A percentile compares a stretch with the other conserved stretches of the same genome.
phyloP scores from a whole-genome alignment of 2,797 vertebrate genomes.

The Myotis findleyi region DNA sequence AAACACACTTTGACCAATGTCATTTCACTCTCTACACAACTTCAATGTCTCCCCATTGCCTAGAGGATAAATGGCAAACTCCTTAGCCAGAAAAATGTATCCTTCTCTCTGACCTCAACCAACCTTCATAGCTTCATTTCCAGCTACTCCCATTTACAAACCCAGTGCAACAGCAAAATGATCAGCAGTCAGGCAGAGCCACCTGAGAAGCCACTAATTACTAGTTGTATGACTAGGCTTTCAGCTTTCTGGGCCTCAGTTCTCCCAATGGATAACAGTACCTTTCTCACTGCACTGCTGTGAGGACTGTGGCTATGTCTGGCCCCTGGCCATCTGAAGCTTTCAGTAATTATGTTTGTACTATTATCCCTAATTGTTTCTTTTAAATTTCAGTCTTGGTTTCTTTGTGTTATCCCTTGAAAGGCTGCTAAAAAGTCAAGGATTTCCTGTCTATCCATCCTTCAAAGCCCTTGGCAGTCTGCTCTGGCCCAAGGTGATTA shows the following conservation, averaged over 20 bases:
- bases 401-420: conserved; percentile 14
- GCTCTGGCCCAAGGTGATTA: background rate
- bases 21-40: background rate
- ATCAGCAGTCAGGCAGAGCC: background rate
- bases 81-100: background rate
- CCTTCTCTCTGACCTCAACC: background rate
- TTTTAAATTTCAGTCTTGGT: background rate
- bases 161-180: background rate
- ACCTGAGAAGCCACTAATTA: background rate
- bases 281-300: background rate
- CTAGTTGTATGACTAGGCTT: background rate
- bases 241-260: background rate
- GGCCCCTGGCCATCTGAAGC: background rate
- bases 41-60: background rate
- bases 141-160: background rate
- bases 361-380: background rate
- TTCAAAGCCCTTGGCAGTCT: background rate
- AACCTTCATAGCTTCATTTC: background rate
- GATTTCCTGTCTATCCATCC: background rate
- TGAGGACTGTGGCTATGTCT: background rate
- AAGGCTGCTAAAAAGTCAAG: background rate
- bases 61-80: background rate
- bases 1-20: background rate
- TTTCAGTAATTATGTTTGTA: background rate
- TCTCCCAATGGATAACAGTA: background rate